Conservation (phyloP, 2,113 vertebrate genomes). For the Cryptotis parvus region DNA sequence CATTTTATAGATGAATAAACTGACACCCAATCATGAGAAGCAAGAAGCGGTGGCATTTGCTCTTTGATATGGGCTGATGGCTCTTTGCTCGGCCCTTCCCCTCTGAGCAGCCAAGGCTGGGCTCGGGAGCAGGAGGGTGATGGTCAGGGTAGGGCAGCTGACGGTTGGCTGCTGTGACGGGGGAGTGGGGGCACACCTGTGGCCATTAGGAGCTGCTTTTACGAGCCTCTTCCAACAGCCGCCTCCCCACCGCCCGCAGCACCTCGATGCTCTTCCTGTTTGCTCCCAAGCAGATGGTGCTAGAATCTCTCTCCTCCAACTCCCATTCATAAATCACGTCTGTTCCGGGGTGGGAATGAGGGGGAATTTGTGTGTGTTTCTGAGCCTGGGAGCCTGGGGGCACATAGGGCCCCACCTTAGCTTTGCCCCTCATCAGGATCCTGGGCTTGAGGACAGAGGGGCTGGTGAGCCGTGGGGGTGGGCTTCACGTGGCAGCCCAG, state of each 20-base stretch:
- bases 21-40: background rate
- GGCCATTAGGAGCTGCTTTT: slow-evolving; percentile 89
- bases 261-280: slow-evolving; percentile 88
- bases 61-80: background rate
- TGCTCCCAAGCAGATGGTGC: slow-evolving; percentile 89
- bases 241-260: slow-evolving; percentile 87
- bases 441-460: background rate
- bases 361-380: background rate
- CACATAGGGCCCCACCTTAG: background rate
- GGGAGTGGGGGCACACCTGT: slow-evolving; percentile 85
- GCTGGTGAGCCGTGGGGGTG: background rate
- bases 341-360: slow-evolving; percentile 80
- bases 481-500: background rate
- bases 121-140: background rate
- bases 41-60: background rate
- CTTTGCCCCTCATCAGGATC: background rate
- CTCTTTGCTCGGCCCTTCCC: no score
- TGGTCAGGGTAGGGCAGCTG: background rate
- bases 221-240: slow-evolving; percentile 86
- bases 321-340: slow-evolving; percentile 88
- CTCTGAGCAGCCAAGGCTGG: background rate
- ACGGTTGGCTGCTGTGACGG: slow-evolving; percentile 79
- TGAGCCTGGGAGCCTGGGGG: background rate
- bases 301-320: slow-evolving; percentile 87
- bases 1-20: background rate